Base-by-base conservation (phyloP, 2,113 vertebrate species). In the Furnarius figulus region DNA sequence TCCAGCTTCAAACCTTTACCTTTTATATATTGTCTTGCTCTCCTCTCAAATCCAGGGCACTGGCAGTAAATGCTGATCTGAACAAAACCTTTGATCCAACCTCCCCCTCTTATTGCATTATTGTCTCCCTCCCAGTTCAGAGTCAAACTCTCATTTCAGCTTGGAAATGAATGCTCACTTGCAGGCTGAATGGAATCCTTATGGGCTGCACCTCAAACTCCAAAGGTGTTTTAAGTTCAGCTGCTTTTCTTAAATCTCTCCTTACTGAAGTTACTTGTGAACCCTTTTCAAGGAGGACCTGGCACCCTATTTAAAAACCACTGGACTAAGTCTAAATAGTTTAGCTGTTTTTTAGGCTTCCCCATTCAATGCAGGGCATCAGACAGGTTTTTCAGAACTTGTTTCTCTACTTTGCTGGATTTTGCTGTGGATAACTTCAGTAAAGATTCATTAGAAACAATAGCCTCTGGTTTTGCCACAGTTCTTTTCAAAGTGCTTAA, bases 151-250 rank as follows among this genome's bases (percentile, higher is more conserved):
- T 47, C 59, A 74, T 88, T 95, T 91, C 63, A 65, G 35, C 78
- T 87, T 83, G 89, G 90, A 83, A 95, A 90, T 59, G 55, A 91
- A 66, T 6, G 8, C 55, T 91, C 27, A 15, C 85, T 83, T 66
- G 74, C 42, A 88, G 65, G 65, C 85, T 93, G 88, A 95, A 96
- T 90, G 63, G 85, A 87, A 96, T 89, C 93, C 93, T 90, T 94
- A 93, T 88, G 75, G 75, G 67, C 82, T 71, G 8, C 39, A 94
- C 72, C 87, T 85, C 71, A 85, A 39, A 85, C 66, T 87, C 75
- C 3, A 72, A 92, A 95, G 81, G 74, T 93, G 71, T 79, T 93
- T 96, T 79, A 28, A 83, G 75, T 94, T 94, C 93, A 95, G 75
- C 56, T 3, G 31, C 47, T 40, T 80, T 90, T 88, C 92, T 95